These are phyloP conservation scores for Hydrochoerus hydrochaeris DNA, from an alignment of 2,113 vertebrate genomes.

Conservation along the genomic window DNA sequence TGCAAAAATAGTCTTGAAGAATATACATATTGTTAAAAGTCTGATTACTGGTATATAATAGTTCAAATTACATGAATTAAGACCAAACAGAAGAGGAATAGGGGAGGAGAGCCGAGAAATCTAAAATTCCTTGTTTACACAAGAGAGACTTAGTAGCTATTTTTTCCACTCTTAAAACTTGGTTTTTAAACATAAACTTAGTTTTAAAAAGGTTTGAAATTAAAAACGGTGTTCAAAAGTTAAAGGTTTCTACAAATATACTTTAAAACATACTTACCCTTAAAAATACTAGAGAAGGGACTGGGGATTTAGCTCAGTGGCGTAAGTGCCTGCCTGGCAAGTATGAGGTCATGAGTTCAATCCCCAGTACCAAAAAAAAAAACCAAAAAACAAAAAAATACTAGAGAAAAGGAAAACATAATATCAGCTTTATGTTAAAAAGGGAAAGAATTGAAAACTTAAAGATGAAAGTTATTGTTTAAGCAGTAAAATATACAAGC, in stretches of 20 bases:
- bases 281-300: slow-evolving; percentile 5
- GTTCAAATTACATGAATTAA: slow-evolving; percentile 29
- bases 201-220: slow-evolving; percentile 6
- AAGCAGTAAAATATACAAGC: slow-evolving; percentile 1
- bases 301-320: no score
- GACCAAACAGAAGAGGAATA: background rate
- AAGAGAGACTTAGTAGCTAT: background rate
- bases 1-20: slow-evolving; percentile 26
- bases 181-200: background rate
- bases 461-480: background rate
- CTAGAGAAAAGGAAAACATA: slow-evolving; percentile 12
- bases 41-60: slow-evolving; percentile 28
- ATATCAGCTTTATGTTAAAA: background rate
- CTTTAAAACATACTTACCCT: background rate
- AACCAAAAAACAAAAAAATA: background rate
- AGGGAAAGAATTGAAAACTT: background rate
- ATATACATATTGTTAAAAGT: slow-evolving; percentile 36
- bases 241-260: slow-evolving; percentile 38
- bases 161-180: background rate
- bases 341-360: no score
- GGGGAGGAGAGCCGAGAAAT: background rate
- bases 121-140: background rate
- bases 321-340: no score
- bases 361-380: no score
- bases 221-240: background rate